Conservation (phyloP, 2,113 vertebrate genomes). For the Dasyprocta punctata region DNA sequence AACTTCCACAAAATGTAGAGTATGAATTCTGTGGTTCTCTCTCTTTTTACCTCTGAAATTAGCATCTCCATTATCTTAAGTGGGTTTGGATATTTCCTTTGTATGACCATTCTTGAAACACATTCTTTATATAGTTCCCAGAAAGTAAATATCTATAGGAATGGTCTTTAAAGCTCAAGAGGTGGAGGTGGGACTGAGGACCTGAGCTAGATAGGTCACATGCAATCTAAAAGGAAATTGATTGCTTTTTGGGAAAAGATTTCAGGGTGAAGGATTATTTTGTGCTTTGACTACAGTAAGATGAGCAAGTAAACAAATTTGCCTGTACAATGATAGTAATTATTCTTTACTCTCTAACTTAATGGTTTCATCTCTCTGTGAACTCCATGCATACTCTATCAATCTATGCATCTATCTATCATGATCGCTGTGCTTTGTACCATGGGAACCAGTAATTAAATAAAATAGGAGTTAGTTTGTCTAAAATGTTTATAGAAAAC, state of each 20-base stretch:
- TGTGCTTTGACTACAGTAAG: not conserved
- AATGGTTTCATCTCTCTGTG: not conserved
- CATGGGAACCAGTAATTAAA: not conserved
- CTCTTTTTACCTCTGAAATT: not conserved
- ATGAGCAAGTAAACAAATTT: not conserved
- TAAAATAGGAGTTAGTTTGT: not conserved
- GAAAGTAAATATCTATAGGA: not conserved
- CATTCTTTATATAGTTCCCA: not conserved
- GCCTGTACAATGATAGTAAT: not conserved
- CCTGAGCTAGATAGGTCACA: not conserved
- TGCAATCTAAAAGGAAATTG: not conserved
- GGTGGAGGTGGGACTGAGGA: rapidly evolving
- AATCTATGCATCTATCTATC: not conserved
- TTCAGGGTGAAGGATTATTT: not conserved
- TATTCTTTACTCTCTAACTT: not conserved
- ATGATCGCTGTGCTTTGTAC: not conserved
- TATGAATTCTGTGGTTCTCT: not conserved
- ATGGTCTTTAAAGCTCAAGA: not conserved
- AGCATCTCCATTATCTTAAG: not conserved
- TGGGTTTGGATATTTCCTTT: not conserved
- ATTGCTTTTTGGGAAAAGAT: not conserved
- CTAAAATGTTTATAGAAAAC: not conserved
- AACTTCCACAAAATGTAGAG: not conserved
- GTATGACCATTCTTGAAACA: not conserved
- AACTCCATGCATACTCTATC: not conserved